Conservation (phyloP, 2,113 vertebrate genomes). For the Aphelocoma coerulescens region DNA sequence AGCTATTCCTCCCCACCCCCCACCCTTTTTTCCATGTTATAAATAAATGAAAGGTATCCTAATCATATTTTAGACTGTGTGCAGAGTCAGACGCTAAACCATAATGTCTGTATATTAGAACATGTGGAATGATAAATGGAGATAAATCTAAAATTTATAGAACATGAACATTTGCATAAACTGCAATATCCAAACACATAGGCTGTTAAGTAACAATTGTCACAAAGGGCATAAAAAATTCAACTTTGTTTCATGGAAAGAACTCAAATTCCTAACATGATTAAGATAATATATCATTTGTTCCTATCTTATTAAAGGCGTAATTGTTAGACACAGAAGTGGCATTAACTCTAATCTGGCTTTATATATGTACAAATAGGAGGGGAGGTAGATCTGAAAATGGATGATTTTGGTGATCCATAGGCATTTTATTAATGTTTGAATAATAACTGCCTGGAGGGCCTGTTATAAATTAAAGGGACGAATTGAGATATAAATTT, state of each 20-base stretch:
- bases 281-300: slow-evolving; percentile 88
- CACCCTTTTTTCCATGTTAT: slow-evolving; percentile 44
- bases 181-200: slow-evolving; percentile 90
- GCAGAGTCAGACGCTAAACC: slow-evolving; percentile 10
- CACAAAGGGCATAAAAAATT: slow-evolving; percentile 88
- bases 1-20: not conserved
- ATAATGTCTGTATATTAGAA: slow-evolving; percentile 72
- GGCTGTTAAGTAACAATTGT: slow-evolving; percentile 82
- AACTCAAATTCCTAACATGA: slow-evolving; percentile 75
- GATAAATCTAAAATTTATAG: slow-evolving; percentile 98
- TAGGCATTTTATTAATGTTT: slow-evolving; percentile 97
- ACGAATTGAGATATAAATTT: slow-evolving; percentile 94
- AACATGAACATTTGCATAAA: slow-evolving; percentile 93
- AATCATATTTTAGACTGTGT: slow-evolving; percentile 75
- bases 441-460: slow-evolving; percentile 97
- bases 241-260: slow-evolving; percentile 77
- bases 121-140: slow-evolving; percentile 82
- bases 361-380: slow-evolving; percentile 87
- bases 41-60: slow-evolving; percentile 79
- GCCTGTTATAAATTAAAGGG: slow-evolving; percentile 93
- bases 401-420: slow-evolving; percentile 87
- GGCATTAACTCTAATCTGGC: slow-evolving; percentile 79
- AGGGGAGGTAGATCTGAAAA: slow-evolving; percentile 79
- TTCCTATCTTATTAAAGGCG: slow-evolving; percentile 82
- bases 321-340: slow-evolving; percentile 87